Evolutionary conservation across 2,113 vertebrate species (phyloP), one percentile per base, ranked within the genome.

Genomic region (Merops nubicus): DNA sequence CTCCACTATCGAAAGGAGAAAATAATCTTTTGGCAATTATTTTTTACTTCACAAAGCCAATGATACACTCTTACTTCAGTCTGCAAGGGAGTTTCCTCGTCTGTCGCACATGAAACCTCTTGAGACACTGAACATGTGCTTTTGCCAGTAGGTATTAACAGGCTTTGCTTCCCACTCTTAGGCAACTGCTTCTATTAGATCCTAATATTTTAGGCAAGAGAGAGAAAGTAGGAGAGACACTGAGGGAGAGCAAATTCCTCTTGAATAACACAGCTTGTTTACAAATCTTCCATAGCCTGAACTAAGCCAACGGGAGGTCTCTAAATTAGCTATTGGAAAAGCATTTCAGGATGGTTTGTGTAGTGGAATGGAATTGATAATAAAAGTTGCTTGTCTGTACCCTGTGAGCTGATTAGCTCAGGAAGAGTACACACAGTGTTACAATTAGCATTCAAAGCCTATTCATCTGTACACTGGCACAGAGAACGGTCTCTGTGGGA

Each of bases 241-340:
- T 62, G 53, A 80, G 59, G 84, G 91, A 87, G 73, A 90, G 42
- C 65, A 77, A 92, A 94, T 89, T 89, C 81, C 70, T 81, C 94
- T 87, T 89, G 88, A 91, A 96, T 90, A 94, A 90, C 95, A 91
- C 69, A 97, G 87, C 89, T 91, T 97, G 87, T 97, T 98, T 97
- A 95, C 90, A 95, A 91, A 93, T 84, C 84, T 97, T 91, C 77
- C 22, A n/a, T 64, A 89, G 97, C 88, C 94, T 94, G 85, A 79
- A 12, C 50, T 84, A 85, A 93, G 51, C 90, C 91, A 95, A 82
- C 12, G 2, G 85, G 95, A 96, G 87, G 67, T 85, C 85, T 97
- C 80, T 94, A 97, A 97, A 96, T 97, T 73, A 96, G 90, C 88
- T 91, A 56, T 84, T 94, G 94, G 85, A 89, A 96, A 97, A 89